These are phyloP conservation scores for Dioctria linearis DNA, from an alignment of 2,888 invertebrate species.

Conservation along the genomic window DNA sequence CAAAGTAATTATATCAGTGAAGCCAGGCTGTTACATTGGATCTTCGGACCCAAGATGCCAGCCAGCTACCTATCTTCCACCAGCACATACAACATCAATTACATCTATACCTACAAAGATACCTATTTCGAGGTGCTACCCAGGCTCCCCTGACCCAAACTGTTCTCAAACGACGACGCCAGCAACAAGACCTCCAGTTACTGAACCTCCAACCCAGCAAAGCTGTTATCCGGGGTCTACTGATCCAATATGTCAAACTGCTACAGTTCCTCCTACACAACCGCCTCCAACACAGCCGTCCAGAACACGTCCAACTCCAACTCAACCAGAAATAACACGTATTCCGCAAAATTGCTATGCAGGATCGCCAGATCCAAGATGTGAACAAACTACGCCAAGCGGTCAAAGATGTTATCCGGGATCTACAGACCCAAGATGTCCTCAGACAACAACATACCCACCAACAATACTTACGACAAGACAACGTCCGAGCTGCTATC, in stretches of 20 bases:
- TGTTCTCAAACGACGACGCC: conserved; percentile 64
- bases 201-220: conserved; percentile 54
- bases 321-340: neutral
- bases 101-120: neutral
- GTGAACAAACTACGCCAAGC: conserved; percentile 62
- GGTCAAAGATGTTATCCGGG: conserved; percentile 66
- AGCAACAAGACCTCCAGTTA: conserved; percentile 60
- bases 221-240: conserved; percentile 66
- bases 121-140: conserved; percentile 59
- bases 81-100: conserved; percentile 60
- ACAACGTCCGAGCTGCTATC: conserved; percentile 62
- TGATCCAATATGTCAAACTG: conserved; percentile 64
- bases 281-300: conserved; percentile 63
- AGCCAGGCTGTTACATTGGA: conserved; percentile 67
- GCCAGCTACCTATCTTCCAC: conserved; percentile 58
- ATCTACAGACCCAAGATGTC: conserved; percentile 65
- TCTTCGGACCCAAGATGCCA: conserved; percentile 66
- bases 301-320: neutral
- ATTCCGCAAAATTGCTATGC: conserved; percentile 63
- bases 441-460: conserved; percentile 46
- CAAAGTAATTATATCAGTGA: neutral
- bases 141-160: conserved; percentile 67
- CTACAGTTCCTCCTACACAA: conserved; percentile 57
- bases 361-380: conserved; percentile 62
- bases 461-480: conserved; percentile 23